Evolutionary conservation across 2,888 invertebrate genomes (phyloP).

Genomic region (Iphiclides podalirius): DNA sequence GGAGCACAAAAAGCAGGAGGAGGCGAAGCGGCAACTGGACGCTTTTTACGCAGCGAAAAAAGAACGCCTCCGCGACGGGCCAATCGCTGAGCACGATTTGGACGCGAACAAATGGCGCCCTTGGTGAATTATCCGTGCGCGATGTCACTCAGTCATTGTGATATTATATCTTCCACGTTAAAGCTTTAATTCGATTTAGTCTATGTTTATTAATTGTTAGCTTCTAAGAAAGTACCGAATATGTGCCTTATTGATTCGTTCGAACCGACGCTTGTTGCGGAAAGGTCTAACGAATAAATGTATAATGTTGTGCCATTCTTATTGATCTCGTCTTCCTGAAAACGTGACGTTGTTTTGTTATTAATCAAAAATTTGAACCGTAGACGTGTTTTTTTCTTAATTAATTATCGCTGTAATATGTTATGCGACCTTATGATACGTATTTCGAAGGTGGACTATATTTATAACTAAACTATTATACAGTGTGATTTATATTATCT

Average conservation of each 20-base stretch:
- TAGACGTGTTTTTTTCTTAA: not conserved
- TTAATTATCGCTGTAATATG: not conserved
- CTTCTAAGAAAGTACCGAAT: constrained; percentile 23
- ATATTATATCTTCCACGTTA: constrained; percentile 71
- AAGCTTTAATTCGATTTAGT: constrained; percentile 77
- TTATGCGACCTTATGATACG: not conserved
- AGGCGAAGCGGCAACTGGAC: constrained; percentile 64
- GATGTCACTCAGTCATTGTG: constrained; percentile 48
- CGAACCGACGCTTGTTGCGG: constrained; percentile 13
- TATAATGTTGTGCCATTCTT: constrained; percentile 38
- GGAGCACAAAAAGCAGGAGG: constrained; percentile 75
- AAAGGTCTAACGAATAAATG: too few relatives aligned
- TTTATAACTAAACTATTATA: constrained; percentile 13
- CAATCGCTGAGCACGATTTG: constrained; percentile 52
- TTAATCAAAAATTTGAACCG: constrained; percentile 13
- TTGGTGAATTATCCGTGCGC: constrained; percentile 45
- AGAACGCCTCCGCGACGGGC: constrained; percentile 47
- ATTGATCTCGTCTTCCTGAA: constrained; percentile 65
- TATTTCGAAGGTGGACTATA: constrained; percentile 11
- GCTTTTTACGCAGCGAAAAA: constrained; percentile 66
- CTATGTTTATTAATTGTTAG: constrained; percentile 40
- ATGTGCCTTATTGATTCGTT: constrained; percentile 43
- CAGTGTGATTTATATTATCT: constrained; percentile 13
- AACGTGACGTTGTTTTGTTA: constrained; percentile 32
- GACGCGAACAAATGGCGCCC: constrained; percentile 70